Evolutionary conservation across 2,113 vertebrate genomes (phyloP).

Genomic region (Sciurus niger): DNA sequence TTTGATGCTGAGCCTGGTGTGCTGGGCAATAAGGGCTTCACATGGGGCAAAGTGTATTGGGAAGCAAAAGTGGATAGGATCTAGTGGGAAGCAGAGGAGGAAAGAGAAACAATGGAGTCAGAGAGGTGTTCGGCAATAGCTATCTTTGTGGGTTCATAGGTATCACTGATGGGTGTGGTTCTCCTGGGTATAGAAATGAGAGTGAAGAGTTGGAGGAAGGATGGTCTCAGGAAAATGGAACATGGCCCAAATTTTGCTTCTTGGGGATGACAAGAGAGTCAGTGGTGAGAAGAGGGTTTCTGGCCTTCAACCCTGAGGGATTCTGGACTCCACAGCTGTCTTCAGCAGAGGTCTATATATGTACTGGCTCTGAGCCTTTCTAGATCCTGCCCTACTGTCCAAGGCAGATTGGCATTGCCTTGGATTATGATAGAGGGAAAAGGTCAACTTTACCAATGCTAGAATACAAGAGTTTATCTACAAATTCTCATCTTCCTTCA

Average conservation of each 20-base stretch:
- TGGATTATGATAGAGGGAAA: constrained; percentile 68
- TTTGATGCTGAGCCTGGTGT: constrained; percentile 87
- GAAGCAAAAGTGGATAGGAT: constrained; percentile 88
- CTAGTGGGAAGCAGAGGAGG: constrained; percentile 32
- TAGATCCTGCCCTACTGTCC: not conserved
- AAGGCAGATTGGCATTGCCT: not conserved
- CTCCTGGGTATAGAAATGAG: not conserved
- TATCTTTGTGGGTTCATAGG: not conserved
- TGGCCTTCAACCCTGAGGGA: constrained; percentile 86
- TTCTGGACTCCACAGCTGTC: constrained; percentile 87
- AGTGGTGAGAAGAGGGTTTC: constrained; percentile 83
- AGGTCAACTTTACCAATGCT: constrained; percentile 43
- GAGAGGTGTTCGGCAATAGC: not conserved
- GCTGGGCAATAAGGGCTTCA: constrained; percentile 87
- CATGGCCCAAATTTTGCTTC: constrained; percentile 84
- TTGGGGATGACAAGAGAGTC: constrained; percentile 86
- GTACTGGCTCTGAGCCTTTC: not conserved
- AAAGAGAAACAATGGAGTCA: not conserved
- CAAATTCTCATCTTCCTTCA: constrained; percentile 71
- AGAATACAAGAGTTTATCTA: constrained; percentile 18
- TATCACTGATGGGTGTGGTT: not conserved
- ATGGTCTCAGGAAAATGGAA: constrained; percentile 78
- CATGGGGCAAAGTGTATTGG: constrained; percentile 87
- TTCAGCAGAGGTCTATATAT: not conserved
- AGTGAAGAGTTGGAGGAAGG: constrained; percentile 86